Base-by-base conservation (phyloP, 2,113 vertebrate genomes). In the Odontophorus gujanensis region DNA sequence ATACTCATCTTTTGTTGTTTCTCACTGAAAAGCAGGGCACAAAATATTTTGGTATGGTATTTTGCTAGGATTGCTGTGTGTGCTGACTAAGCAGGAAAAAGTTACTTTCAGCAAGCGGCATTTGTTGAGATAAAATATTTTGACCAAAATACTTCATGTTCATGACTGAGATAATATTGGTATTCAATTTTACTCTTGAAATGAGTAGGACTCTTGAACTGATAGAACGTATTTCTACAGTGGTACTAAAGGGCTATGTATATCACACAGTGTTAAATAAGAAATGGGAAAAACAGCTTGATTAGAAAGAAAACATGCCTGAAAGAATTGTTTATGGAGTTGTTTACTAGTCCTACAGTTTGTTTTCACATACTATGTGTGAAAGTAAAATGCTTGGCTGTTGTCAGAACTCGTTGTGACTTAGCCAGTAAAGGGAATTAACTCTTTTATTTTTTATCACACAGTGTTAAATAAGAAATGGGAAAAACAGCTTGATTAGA, bases 401-500 rank as follows among this genome's bases (percentile, higher is more conserved):
- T 82, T 11, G 0, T 82, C 82, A 80, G 74, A 57, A 65, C 34
- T 36, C 18, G 45, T 18, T 87, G 43, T 84, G 74, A 75, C 74
- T 94, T 91, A 58, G 55, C 43, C 66, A 81, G 30, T 82, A 87
- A 81, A 71, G 62, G 68, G 25, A 69, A 88, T 77, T 80, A 85
- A 24, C 24, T 62, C 16, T 62, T 62, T 26, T 62, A 16, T 38
- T 62, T 38, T n/a, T n/a, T 38, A n/a, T n/a, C n/a, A n/a, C n/a
- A n/a, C n/a, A n/a, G n/a, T n/a, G n/a, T n/a, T n/a, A n/a, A 92
- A 91, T 38, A 82, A 73, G 48, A n/a, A 87, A 65, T 26, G 73
- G 53, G 13, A 7, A 76, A 89, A 91, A 73, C 16, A 82, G 8
- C 40, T 87, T 85, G 71, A 72, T 89, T 69, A 53, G 45, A 90